phyloP scores from a whole-genome alignment of 2,888 invertebrate genomes.

The Psococerastis gibbosa region DNA sequence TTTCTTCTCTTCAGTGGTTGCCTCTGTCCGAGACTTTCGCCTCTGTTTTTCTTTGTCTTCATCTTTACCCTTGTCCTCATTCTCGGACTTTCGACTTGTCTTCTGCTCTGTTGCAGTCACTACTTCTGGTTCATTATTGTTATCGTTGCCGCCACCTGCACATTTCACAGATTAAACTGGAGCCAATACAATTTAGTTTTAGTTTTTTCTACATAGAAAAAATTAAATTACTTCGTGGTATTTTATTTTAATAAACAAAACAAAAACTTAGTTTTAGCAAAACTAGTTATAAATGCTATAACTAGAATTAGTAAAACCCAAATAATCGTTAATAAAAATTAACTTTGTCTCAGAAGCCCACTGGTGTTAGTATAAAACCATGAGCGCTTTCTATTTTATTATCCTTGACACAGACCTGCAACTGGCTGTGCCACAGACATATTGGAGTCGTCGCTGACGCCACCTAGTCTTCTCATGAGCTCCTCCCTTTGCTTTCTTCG shows the following conservation, averaged over 20 bases:
- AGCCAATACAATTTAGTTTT: constrained; percentile 2
- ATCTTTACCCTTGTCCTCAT: constrained; percentile 19
- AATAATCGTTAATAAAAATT: too few relatives aligned
- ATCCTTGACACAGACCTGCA: too few relatives aligned
- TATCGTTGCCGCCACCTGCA: constrained; percentile 7
- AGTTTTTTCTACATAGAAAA: background rate
- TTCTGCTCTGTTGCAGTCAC: constrained; percentile 16
- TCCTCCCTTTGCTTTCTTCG: constrained; percentile 75
- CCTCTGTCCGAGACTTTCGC: constrained; percentile 20
- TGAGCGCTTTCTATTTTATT: too few relatives aligned
- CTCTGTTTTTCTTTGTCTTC: constrained; percentile 19
- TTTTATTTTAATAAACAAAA: too few relatives aligned
- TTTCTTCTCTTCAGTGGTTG: constrained; percentile 19
- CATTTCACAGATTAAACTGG: too few relatives aligned
- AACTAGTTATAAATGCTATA: too few relatives aligned
- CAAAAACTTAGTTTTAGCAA: too few relatives aligned
- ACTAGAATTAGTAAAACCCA: too few relatives aligned
- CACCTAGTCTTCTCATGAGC: constrained; percentile 48
- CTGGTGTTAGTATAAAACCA: too few relatives aligned
- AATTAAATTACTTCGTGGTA: too few relatives aligned
- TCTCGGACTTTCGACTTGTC: constrained; percentile 16
- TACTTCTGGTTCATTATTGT: constrained; percentile 2
- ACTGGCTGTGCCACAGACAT: background rate
- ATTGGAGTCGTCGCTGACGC: constrained; percentile 36
- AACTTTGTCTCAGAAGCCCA: too few relatives aligned